Evolutionary conservation across 2,797 vertebrate species (phyloP), one percentile per base, ranked within the genome.

Genomic region (Carduelis carduelis): DNA sequence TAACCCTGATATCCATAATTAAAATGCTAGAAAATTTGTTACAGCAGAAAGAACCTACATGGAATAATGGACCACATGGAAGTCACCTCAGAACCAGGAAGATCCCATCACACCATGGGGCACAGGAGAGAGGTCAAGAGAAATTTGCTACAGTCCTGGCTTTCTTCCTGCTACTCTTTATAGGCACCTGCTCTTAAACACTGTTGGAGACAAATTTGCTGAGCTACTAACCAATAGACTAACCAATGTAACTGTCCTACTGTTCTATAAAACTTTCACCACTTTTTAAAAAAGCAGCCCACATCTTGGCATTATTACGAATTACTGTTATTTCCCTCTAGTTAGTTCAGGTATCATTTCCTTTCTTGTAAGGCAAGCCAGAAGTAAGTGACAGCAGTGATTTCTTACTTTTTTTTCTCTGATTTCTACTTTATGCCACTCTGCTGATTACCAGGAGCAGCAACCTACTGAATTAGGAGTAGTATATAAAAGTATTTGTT

Each of bases 81-180:
- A 77, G 19, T 53, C 21, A 46, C 14, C 13, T 30, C 35, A 43
- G 22, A 82, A 11, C 8, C 23, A 81, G 44, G 24, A 75, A 74
- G 4, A 9, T 32, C 23, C 18, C 28, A 23, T 35, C 35, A 22
- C 12, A 9, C 8, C 8, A 17, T 32, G 66, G 17, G 41, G 1
- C 2, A 5, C 7, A 2, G 26, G 13, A 78, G 2, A 35, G 4
- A 66, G 5, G 16, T 63, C 21, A 55, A 66, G 27, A 66, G 19
- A 35, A 66, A 35, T 43, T 30, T 75, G 8, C 14, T 39, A 6
- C 1, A 39, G 6, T 27, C 7, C 2, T 55, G 3, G 1, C 5
- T 47, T 5, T 66, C 18, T 37, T 61, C 32, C 34, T 76, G 9
- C 34, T 50, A 4, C 7, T 55, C 4, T 61, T 9, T 55, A 10